Conservation (phyloP, 2,888 invertebrate species). For the Papilio elwesi region DNA sequence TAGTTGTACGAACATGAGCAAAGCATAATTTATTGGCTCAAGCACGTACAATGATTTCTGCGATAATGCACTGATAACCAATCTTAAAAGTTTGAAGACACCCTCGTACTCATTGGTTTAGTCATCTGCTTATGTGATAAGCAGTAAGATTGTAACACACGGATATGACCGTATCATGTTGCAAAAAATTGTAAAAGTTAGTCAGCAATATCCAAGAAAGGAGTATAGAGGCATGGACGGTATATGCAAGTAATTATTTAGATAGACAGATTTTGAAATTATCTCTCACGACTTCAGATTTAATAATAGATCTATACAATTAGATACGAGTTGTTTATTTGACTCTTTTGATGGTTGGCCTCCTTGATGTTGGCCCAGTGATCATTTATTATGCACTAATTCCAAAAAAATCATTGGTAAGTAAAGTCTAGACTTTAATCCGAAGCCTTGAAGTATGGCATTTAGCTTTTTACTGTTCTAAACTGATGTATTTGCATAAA, state of each 20-base stretch:
- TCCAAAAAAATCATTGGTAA: not conserved
- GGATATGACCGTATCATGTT: not conserved
- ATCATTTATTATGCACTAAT: conserved; percentile 1
- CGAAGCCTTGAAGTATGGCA: not conserved
- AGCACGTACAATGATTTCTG: not conserved
- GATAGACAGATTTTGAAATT: not conserved
- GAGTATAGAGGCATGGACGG: not conserved
- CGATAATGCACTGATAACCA: not conserved
- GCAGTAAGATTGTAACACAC: not conserved
- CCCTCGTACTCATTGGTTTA: not conserved
- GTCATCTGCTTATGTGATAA: conserved; percentile 19
- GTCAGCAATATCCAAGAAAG: not conserved
- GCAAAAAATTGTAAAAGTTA: not conserved
- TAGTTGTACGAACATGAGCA: not conserved
- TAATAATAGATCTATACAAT: not conserved
- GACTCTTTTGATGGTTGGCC: conserved; percentile 3
- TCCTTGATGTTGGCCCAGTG: not conserved
- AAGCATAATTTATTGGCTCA: not conserved
- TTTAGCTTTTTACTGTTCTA: not conserved
- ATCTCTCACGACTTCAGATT: conserved; percentile 14
- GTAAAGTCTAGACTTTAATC: conserved; percentile 9
- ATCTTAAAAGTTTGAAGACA: not conserved
- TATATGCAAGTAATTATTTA: too few species aligned
- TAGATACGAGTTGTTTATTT: conserved; percentile 11
- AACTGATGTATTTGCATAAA: not conserved